Conservation (phyloP, 2,797 vertebrate species). For the Spondyliosoma cantharus region DNA sequence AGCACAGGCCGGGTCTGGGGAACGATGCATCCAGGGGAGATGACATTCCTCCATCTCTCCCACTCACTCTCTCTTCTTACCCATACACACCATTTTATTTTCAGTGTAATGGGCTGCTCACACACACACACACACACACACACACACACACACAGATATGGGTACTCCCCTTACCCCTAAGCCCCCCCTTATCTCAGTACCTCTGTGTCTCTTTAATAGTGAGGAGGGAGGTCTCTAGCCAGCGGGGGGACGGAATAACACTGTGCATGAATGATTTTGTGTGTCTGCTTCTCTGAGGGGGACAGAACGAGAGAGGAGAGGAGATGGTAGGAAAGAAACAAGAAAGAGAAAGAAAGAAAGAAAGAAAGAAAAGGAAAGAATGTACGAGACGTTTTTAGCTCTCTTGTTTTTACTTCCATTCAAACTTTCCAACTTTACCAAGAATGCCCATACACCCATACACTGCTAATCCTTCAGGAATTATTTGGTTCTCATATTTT, state of each 20-base stretch:
- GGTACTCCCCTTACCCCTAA: slow-evolving; percentile 55
- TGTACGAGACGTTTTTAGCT: background rate
- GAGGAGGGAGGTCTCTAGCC: slow-evolving; percentile 42
- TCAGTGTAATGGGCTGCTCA: slow-evolving; percentile 20
- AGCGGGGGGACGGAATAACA: slow-evolving; percentile 39
- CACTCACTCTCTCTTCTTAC: slow-evolving; percentile 21
- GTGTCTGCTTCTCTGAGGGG: slow-evolving; percentile 21
- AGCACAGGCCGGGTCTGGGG: slow-evolving; percentile 12
- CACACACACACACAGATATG: background rate
- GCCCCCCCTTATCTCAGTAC: slow-evolving; percentile 47
- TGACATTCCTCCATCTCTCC: slow-evolving; percentile 42
- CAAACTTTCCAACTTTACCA: background rate
- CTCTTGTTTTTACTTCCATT: background rate
- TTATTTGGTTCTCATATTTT: background rate
- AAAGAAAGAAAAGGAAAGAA: background rate
- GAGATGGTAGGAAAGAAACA: background rate
- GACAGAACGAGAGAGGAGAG: background rate
- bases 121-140: slow-evolving; percentile 8
- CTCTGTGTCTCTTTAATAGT: slow-evolving; percentile 51
- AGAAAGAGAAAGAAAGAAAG: background rate
- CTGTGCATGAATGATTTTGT: slow-evolving; percentile 39
- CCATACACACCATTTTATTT: slow-evolving; percentile 3
- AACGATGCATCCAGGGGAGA: slow-evolving; percentile 26
- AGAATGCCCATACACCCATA: background rate
- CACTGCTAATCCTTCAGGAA: background rate